Percentiles rank a stretch among this genome's conserved stretches.
Evolutionary conservation across 2,888 invertebrate species (phyloP).

Genomic region (Siphlonurus alternatus): DNA sequence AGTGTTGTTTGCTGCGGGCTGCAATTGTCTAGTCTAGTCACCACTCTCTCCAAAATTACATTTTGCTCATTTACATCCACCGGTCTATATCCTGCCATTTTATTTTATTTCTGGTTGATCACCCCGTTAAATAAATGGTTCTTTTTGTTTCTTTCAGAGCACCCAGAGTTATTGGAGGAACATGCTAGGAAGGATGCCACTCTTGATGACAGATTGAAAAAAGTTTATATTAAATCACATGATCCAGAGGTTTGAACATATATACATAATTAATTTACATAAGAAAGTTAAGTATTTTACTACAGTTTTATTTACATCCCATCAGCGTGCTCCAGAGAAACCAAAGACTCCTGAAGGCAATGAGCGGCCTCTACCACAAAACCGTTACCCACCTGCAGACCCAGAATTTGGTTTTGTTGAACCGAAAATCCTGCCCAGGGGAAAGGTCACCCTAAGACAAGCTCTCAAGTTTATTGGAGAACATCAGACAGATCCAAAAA

Average conservation of each 20-base stretch:
- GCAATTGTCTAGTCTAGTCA: too few species aligned
- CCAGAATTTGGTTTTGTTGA: slow-evolving; percentile 53
- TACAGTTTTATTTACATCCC: slow-evolving; percentile 7
- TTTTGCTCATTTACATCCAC: too few species aligned
- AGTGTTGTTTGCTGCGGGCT: too few species aligned
- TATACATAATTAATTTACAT: too few species aligned
- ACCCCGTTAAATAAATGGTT: too few species aligned
- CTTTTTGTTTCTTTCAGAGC: slow-evolving; percentile 25
- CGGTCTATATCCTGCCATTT: too few species aligned
- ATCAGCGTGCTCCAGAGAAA: not conserved
- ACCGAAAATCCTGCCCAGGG: slow-evolving; percentile 38
- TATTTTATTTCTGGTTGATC: too few species aligned
- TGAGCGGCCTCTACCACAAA: slow-evolving; percentile 40
- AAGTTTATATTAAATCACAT: slow-evolving; percentile 53
- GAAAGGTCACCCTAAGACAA: slow-evolving; percentile 45
- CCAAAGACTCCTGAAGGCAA: slow-evolving; percentile 6
- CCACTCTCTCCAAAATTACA: too few species aligned
- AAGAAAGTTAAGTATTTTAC: too few species aligned
- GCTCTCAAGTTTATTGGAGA: slow-evolving; percentile 46
- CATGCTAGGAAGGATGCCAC: slow-evolving; percentile 41
- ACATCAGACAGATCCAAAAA: slow-evolving; percentile 41
- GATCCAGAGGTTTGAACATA: slow-evolving; percentile 26
- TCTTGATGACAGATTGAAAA: slow-evolving; percentile 46
- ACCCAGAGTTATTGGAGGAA: slow-evolving; percentile 42
- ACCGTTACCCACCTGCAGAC: slow-evolving; percentile 31